Base-by-base conservation (phyloP, 2,888 invertebrate genomes). In the Ichneumon xanthorius region DNA sequence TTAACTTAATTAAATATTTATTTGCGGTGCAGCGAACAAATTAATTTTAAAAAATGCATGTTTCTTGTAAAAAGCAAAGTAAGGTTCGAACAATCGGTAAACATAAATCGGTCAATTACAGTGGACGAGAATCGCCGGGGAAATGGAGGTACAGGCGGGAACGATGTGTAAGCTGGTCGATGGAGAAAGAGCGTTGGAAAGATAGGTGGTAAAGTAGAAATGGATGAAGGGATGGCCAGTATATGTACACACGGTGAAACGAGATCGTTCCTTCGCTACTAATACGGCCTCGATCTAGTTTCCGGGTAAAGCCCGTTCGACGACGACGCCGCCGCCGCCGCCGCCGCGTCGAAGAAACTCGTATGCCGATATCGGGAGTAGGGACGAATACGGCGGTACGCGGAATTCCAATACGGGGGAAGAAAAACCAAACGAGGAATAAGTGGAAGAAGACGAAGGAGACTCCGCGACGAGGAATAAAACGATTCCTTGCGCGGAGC, bases 361-460 rank as follows among this genome's bases (percentile, higher is more conserved):
- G 67, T 73, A 79, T 79, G 30, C 61, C 72, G 77, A 61, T 73
- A 76, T 72, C 58, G 72, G 16, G 16, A 72, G 58, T 79, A 7
- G 30, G 45, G 40, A 61, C 67, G 70, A 58, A 76, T 48, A 33
- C 37, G 48, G 71, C 26, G 63, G 73, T 80, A 45, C 48, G 70
- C 26, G 58, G 68, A 78, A 83, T 80, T 71, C 76, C 76, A 84
- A 67, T 71, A 50, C 45, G 80, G 53, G 53, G 70, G 37, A 58
- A 76, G 76, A 76, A 53, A 75, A 70, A 80, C 73, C 53, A 61
- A 53, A 55, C 19, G 48, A n/a, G 40, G 50, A 48, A 71, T 75
- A 71, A 75, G 11, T 48, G 22, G 79, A 86, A 85, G 87, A 85
- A 88, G 88, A 88, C 86, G 88, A 90, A 87, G 87, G 87, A 90